These are phyloP conservation scores for Porphyrio hochstetteri DNA, from an alignment of 2,113 vertebrate genomes.

Conservation along the genomic window DNA sequence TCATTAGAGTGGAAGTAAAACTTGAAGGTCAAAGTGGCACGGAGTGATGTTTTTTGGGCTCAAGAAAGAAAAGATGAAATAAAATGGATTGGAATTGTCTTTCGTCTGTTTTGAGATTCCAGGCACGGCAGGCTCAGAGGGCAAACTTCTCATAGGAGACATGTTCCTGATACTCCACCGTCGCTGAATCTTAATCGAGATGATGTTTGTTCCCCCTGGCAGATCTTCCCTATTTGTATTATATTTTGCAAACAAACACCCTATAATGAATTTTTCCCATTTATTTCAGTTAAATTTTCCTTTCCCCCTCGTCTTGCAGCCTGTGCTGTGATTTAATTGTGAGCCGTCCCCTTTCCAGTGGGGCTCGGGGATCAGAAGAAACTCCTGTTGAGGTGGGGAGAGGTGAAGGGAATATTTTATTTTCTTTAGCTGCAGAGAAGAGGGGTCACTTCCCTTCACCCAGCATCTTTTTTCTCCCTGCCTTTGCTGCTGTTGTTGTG, in stretches of 20 bases:
- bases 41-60: not conserved
- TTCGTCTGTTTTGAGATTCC: not conserved
- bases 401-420: not conserved
- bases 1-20: conserved; percentile 36
- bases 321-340: not conserved
- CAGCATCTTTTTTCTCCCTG: not conserved
- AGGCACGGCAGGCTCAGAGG: not conserved
- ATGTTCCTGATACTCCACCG: not conserved
- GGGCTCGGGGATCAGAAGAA: not conserved
- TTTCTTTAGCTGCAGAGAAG: not conserved
- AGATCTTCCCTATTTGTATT: not conserved
- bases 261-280: not conserved
- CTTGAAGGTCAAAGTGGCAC: conserved; percentile 10
- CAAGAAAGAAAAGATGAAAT: not conserved
- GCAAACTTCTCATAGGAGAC: not conserved
- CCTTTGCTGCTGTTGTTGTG: not conserved
- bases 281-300: not conserved
- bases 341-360: not conserved
- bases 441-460: not conserved
- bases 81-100: not conserved
- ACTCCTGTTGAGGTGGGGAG: not conserved
- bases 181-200: not conserved
- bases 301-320: accelerated
- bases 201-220: not conserved
- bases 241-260: not conserved